Evolutionary conservation across 2,888 invertebrate genomes (phyloP), one percentile per base, ranked within the genome.

Genomic region (Hedya salicella): DNA sequence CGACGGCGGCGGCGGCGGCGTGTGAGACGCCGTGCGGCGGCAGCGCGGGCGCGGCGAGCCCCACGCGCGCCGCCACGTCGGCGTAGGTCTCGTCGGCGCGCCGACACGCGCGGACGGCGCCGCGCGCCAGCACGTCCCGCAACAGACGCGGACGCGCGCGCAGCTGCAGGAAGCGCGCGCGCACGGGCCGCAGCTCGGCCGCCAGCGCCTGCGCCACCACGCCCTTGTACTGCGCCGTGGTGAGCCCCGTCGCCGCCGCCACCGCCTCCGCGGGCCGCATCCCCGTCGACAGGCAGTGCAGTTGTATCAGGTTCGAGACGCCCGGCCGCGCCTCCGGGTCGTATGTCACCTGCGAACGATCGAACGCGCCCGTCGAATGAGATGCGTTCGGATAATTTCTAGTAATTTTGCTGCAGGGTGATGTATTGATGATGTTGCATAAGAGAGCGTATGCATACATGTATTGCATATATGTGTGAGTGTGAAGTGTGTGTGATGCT

Each of bases 271-370:
- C 94, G 2, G 95, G 91, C 57, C 93, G 82, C 83, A 94, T 91
- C 50, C 94, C 96, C 16, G 95, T 94, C 17, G 96, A 89, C 64
- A 96, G 93, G 54, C 97, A 95, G 89, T 98, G 97, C 69, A 98
- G 96, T 63, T 93, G 92, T 70, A 99, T 93, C 63, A 99, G 93
- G 92, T 99, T 99, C 54, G 98, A 93, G 14, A 99, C 96, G 21
- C 98, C 99, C 0, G 97, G 96, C 69, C 99, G 93, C 5, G 85
- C 82, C 61, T 93, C 94, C 0, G 96, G 96, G 71, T 98, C 96
- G 86, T 94, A 99, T 11, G 96, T 95, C 9, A 99, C 95, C 90
- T 93, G 57, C 8, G 17, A 42, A 48, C 19, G 30, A 3, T 6
- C 32, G 16, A 17, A 25, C 4, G 25, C n/a, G n/a, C n/a, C n/a